phyloP scores from a whole-genome alignment of 1,140 invertebrate species.

The Melitaea cinxia region DNA sequence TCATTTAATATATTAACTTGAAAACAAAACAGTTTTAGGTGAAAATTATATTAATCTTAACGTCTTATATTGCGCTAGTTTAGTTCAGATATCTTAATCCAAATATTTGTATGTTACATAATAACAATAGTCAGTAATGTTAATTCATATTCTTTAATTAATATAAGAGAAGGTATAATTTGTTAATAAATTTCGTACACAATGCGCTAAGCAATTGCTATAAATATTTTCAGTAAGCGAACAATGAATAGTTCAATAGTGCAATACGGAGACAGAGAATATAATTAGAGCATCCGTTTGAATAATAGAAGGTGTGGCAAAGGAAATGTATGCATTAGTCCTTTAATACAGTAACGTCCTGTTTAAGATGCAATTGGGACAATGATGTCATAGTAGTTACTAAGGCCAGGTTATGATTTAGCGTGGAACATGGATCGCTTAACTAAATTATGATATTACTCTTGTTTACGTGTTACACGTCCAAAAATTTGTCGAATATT shows the following conservation, averaged over 20 bases:
- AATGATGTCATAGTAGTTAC: constrained; percentile 12
- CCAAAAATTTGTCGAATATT: no score
- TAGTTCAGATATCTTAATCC: no score
- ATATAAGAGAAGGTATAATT: neutral
- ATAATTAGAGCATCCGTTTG: constrained; percentile 57
- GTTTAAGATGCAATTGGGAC: constrained; percentile 50
- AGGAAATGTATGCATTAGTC: constrained; percentile 53
- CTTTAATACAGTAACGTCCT: constrained; percentile 49
- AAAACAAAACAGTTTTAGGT: no score
- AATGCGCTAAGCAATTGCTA: neutral
- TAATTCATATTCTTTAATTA: no score
- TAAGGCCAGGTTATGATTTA: neutral
- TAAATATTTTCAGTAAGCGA: constrained; percentile 13
- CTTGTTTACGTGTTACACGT: no score
- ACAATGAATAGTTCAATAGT: constrained; percentile 22
- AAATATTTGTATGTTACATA: no score
- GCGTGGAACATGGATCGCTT: neutral
- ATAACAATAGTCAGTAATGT: no score
- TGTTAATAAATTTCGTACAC: neutral
- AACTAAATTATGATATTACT: no score
- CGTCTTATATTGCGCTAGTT: no score
- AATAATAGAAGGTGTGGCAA: constrained; percentile 64
- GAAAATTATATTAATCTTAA: no score
- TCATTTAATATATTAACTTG: no score
- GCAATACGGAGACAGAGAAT: constrained; percentile 22